phyloP scores from a whole-genome alignment of 1,140 invertebrate genomes.

The Apis mellifera region DNA sequence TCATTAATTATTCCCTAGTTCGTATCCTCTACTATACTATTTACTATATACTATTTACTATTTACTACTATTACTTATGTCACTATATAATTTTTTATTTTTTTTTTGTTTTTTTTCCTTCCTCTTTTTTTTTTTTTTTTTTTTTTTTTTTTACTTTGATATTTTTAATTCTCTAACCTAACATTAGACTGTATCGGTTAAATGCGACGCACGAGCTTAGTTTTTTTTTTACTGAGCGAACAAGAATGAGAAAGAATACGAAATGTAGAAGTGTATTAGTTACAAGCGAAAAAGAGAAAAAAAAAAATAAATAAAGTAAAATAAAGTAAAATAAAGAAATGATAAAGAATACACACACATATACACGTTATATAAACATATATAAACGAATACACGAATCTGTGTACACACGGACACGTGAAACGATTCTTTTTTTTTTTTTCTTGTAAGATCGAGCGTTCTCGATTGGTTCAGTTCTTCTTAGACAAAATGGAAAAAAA shows the following conservation, averaged over 20 bases:
- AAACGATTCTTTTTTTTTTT: conserved; percentile 7
- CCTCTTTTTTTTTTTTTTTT: conserved; percentile 19
- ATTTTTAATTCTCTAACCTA: conserved; percentile 11
- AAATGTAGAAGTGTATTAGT: neutral
- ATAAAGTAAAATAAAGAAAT: neutral
- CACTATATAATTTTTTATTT: neutral
- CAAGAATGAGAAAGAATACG: neutral
- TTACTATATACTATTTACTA: neutral
- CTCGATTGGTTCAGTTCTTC: conserved; percentile 1
- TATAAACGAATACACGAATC: neutral
- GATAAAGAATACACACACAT: neutral
- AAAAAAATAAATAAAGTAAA: neutral
- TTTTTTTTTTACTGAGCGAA: conserved; percentile 25
- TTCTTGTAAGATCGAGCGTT: conserved; percentile 17
- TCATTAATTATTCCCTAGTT: conserved; percentile 38
- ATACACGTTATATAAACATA: neutral
- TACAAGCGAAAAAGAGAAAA: neutral
- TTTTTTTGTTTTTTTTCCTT: neutral
- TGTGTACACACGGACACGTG: neutral
- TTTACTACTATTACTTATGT: neutral
- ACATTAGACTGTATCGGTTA: neutral
- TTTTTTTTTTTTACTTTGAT: conserved; percentile 13
- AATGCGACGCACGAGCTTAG: conserved; percentile 31
- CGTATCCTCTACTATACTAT: conserved; percentile 22
- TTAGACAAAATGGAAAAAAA: neutral